Evolutionary conservation across 2,113 vertebrate genomes (phyloP).

Genomic region (Myotis brandtii): DNA sequence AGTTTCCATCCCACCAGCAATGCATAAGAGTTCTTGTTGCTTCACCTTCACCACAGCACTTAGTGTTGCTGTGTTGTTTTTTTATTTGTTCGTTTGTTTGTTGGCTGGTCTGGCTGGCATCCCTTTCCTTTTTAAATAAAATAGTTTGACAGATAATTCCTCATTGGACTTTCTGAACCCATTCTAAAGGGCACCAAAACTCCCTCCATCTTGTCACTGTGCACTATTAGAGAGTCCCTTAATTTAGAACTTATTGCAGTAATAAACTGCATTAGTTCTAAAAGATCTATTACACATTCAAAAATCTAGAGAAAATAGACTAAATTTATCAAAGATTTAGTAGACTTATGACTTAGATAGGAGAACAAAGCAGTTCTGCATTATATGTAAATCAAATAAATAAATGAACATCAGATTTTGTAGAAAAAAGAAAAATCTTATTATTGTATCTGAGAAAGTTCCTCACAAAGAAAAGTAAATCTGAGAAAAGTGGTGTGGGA

Average conservation of each 20-base stretch:
- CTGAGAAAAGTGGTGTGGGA: background rate
- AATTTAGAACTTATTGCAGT: background rate
- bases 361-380: background rate
- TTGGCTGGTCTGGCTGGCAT: background rate
- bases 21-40: background rate
- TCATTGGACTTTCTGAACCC: background rate
- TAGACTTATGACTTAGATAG: background rate
- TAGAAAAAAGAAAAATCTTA: background rate
- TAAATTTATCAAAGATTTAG: background rate
- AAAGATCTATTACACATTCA: background rate
- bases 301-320: conserved; percentile 29
- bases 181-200: background rate
- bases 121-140: background rate
- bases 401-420: background rate
- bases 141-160: background rate
- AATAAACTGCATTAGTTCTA: background rate
- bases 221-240: background rate
- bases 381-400: conserved; percentile 31
- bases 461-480: conserved; percentile 51
- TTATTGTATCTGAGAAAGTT: conserved; percentile 11
- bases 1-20: background rate
- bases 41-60: background rate
- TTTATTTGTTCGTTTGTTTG: background rate
- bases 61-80: background rate
- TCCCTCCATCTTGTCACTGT: background rate